phyloP scores from a whole-genome alignment of 2,888 invertebrate genomes.

The Norana najaformis region DNA sequence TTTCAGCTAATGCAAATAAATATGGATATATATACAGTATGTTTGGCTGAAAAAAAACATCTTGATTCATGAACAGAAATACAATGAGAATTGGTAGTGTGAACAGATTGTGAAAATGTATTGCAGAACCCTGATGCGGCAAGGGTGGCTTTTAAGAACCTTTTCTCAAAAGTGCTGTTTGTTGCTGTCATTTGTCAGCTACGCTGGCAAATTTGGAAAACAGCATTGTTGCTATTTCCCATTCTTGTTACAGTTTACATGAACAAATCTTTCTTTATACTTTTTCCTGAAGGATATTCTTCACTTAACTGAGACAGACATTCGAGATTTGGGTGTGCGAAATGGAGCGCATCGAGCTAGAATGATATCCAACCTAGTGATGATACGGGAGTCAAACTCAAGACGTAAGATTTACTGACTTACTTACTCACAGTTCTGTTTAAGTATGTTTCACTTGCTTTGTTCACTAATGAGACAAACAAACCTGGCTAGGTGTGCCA shows the following conservation, averaged over 20 bases:
- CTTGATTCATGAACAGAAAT: not conserved
- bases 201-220: not conserved
- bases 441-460: not conserved
- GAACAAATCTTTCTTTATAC: not conserved
- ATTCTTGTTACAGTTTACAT: not conserved
- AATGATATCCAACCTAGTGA: conserved; percentile 71
- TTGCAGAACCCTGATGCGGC: not conserved
- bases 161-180: not conserved
- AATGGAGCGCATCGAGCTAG: conserved; percentile 71
- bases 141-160: not conserved
- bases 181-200: not conserved
- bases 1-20: too few relatives aligned
- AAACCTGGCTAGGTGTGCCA: too few relatives aligned
- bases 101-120: not conserved
- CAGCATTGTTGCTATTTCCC: not conserved
- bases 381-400: conserved; percentile 69
- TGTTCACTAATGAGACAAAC: too few relatives aligned
- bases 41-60: not conserved
- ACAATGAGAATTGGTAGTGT: not conserved
- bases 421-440: not conserved
- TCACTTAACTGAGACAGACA: conserved; percentile 68
- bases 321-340: conserved; percentile 70
- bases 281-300: conserved; percentile 65
- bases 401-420: conserved; percentile 42
- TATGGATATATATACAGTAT: too few relatives aligned